phyloP scores from a whole-genome alignment of 2,888 invertebrate species.

The Macaria notata region DNA sequence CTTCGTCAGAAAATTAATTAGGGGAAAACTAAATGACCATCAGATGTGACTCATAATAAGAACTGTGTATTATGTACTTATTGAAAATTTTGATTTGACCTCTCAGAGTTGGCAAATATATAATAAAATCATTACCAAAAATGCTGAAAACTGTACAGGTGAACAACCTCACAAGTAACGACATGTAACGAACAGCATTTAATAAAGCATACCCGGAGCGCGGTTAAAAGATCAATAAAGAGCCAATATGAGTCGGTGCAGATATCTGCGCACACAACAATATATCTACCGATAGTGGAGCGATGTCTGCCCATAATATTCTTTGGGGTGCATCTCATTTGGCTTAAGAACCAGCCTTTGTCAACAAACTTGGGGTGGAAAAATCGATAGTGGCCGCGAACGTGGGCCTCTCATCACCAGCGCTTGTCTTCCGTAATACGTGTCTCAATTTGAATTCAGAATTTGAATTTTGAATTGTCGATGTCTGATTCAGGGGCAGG shows the following conservation, averaged over 20 bases:
- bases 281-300: conserved; percentile 70
- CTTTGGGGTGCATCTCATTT: conserved; percentile 83
- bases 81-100: too few species aligned
- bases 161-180: not conserved
- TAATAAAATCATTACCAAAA: too few species aligned
- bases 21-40: too few species aligned
- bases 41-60: too few species aligned
- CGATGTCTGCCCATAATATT: conserved; percentile 82
- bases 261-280: conserved; percentile 60
- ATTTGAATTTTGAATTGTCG: conserved; percentile 10
- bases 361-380: conserved; percentile 79
- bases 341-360: conserved; percentile 82
- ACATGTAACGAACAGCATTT: conserved; percentile 42
- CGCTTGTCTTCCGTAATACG: conserved; percentile 62
- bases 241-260: conserved; percentile 61
- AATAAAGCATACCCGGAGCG: conserved; percentile 45
- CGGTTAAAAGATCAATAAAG: conserved; percentile 70
- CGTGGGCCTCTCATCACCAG: conserved; percentile 62
- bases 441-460: conserved; percentile 58
- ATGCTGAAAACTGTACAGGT: not conserved
- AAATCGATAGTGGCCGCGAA: conserved; percentile 77
- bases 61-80: too few species aligned
- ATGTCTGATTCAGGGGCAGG: not conserved
- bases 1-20: too few species aligned
- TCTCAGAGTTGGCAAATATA: too few species aligned